phyloP scores from a whole-genome alignment of 1,140 invertebrate species.

The Drosophila gunungcola region DNA sequence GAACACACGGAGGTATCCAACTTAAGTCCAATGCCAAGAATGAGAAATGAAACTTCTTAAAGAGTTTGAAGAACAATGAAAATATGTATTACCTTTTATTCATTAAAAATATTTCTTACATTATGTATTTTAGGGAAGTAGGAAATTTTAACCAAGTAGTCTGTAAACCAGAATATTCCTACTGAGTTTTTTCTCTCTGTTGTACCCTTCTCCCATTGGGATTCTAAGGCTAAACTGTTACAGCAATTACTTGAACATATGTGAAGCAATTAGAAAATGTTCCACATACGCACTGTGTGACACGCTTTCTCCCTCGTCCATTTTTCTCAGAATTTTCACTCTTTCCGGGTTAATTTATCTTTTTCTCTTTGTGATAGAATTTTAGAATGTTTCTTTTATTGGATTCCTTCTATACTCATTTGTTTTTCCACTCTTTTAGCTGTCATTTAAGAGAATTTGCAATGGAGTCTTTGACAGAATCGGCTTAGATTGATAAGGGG shows the following conservation, averaged over 20 bases:
- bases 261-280: slow-evolving; percentile 73
- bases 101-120: too few relatives aligned
- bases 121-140: too few relatives aligned
- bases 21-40: slow-evolving; percentile 53
- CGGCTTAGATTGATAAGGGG: slow-evolving; percentile 4
- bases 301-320: slow-evolving; percentile 14
- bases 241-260: slow-evolving; percentile 73
- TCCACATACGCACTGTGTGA: slow-evolving; percentile 71
- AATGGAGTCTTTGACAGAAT: background rate
- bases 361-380: slow-evolving; percentile 25
- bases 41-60: background rate
- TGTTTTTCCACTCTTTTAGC: slow-evolving; percentile 56
- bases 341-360: slow-evolving; percentile 26
- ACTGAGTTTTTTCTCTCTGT: slow-evolving; percentile 2
- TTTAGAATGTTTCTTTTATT: slow-evolving; percentile 38
- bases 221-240: slow-evolving; percentile 49
- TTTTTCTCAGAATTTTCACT: slow-evolving; percentile 40
- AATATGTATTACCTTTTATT: too few relatives aligned
- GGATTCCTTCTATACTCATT: slow-evolving; percentile 43
- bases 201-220: background rate
- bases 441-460: slow-evolving; percentile 23
- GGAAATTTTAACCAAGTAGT: too few relatives aligned
- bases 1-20: background rate
- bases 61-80: too few relatives aligned
- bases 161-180: background rate